phyloP scores from a whole-genome alignment of 2,888 invertebrate genomes.

The Camponotus fellah region DNA sequence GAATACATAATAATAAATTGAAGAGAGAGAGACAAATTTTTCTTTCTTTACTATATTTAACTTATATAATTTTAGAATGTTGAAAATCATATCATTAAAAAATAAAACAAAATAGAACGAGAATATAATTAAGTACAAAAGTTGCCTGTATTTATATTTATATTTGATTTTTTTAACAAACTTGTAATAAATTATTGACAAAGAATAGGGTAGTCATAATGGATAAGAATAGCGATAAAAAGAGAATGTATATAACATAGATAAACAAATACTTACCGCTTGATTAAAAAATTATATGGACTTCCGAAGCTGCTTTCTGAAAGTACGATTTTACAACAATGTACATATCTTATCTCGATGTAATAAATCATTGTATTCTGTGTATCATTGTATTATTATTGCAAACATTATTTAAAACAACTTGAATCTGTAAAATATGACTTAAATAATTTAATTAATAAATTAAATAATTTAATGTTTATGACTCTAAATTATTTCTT shows the following conservation, averaged over 20 bases:
- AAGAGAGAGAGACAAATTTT: conserved; percentile 3
- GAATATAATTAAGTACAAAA: conserved; percentile 7
- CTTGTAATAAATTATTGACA: background rate
- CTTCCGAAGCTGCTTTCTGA: conserved; percentile 57
- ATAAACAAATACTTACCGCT: conserved; percentile 41
- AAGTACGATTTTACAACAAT: conserved; percentile 49
- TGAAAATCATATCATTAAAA: background rate
- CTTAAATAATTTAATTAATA: no score
- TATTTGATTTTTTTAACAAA: conserved; percentile 8
- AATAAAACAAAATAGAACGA: background rate
- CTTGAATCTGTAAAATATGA: background rate
- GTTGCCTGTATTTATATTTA: background rate
- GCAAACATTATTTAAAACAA: background rate
- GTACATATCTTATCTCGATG: conserved; percentile 54
- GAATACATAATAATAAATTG: background rate
- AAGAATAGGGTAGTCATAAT: conserved; percentile 4
- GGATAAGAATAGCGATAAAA: background rate
- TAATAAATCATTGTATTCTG: conserved; percentile 60
- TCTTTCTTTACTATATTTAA: conserved; percentile 11
- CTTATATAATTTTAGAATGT: conserved; percentile 37
- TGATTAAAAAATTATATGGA: conserved; percentile 53
- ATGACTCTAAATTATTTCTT: background rate
- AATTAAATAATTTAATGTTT: no score
- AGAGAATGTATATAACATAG: conserved; percentile 17
- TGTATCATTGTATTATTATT: background rate